Evolutionary conservation across 2,888 invertebrate genomes (phyloP).

Genomic region (Flexamia atlantica): DNA sequence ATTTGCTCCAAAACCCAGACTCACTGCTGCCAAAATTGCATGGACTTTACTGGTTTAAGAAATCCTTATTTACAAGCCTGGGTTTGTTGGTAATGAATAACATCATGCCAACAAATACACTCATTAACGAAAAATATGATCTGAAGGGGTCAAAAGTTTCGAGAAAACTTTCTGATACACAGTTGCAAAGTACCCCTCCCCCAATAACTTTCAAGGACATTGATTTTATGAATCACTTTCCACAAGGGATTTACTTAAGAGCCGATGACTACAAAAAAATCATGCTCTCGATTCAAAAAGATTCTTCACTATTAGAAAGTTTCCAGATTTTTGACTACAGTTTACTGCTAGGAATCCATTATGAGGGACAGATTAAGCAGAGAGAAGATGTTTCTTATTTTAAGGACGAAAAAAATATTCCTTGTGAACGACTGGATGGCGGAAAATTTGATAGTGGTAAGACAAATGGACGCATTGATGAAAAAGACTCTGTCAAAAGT

Average conservation of each 20-base stretch:
- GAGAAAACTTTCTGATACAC: constrained; percentile 96
- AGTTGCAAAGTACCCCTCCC: constrained; percentile 92
- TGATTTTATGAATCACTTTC: constrained; percentile 98
- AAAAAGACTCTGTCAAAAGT: too few species aligned
- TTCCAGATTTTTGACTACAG: constrained; percentile 99
- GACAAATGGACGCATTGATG: constrained; percentile 97
- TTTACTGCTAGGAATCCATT: constrained; percentile 97
- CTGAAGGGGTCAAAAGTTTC: constrained; percentile 99
- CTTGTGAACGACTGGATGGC: too few species aligned
- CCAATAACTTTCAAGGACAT: constrained; percentile 98
- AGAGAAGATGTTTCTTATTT: constrained; percentile 81
- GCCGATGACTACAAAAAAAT: constrained; percentile 97
- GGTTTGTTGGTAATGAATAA: constrained; percentile 99
- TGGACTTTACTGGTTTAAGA: constrained; percentile 82
- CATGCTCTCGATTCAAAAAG: constrained; percentile 97
- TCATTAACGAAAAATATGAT: constrained; percentile 98
- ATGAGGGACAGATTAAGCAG: constrained; percentile 92
- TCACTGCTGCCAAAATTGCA: constrained; percentile 99
- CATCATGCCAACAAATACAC: constrained; percentile 95
- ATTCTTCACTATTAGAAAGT: constrained; percentile 89
- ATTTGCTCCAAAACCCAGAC: constrained; percentile 98
- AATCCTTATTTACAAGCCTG: constrained; percentile 99
- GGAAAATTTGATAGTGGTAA: constrained; percentile 83
- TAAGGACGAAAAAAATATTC: constrained; percentile 78
- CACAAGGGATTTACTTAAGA: constrained; percentile 96